A percentile compares a stretch with the other conserved stretches of the same genome.
Conservation (phyloP, 2,888 invertebrate species). For the Philaethria dido region DNA sequence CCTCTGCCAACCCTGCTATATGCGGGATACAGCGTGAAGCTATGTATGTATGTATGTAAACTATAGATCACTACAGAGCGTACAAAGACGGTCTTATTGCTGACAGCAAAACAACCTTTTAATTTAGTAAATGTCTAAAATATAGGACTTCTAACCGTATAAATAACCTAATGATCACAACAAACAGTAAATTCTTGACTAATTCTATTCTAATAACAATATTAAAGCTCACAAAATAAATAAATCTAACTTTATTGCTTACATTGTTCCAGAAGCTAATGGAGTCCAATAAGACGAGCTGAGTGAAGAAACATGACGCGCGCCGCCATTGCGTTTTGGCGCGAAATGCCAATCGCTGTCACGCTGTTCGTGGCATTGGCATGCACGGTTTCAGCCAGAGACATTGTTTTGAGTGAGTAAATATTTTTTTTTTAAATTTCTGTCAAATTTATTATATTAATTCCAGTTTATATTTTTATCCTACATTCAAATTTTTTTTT, state of each 20-base stretch:
- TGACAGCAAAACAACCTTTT: too few species aligned
- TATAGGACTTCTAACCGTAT: neutral
- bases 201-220: constrained; percentile 2
- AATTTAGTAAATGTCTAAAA: too few species aligned
- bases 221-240: constrained; percentile 35
- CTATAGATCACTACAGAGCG: too few species aligned
- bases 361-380: constrained; percentile 62
- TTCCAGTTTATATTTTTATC: too few species aligned
- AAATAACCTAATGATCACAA: neutral
- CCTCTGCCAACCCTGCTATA: too few species aligned
- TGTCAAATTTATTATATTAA: too few species aligned
- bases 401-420: constrained; percentile 73
- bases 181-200: neutral
- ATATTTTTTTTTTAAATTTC: constrained; percentile 28
- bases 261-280: constrained; percentile 78
- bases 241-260: constrained; percentile 44
- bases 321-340: constrained; percentile 69
- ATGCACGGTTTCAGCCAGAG: constrained; percentile 66
- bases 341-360: constrained; percentile 73
- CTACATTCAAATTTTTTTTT: too few species aligned
- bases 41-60: too few species aligned
- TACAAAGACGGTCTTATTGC: too few species aligned
- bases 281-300: constrained; percentile 74
- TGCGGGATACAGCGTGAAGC: too few species aligned
- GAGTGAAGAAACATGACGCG: constrained; percentile 72